Base-by-base conservation (phyloP, 1,140 invertebrate genomes). In the Sitophilus oryzae region DNA sequence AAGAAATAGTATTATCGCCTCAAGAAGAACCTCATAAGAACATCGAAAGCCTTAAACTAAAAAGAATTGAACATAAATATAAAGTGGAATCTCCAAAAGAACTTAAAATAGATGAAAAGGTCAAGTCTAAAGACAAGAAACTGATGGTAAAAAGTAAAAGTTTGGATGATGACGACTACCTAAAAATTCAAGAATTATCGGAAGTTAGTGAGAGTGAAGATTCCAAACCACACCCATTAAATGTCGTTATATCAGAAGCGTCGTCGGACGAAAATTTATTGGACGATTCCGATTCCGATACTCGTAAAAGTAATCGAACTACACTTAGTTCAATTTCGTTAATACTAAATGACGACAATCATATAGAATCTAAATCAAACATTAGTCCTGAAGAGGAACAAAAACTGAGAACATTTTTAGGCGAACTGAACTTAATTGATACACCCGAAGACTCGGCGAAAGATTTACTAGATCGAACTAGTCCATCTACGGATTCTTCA, bases 351-450 rank as follows among this genome's bases (percentile, higher is more conserved):
- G 58, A 62, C 19, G 43, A 58, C 8, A 55, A 67, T 34, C 38
- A 35, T 59, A 50, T 59, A 59, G 46, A 62, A 56, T 51, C 52
- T 42, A 18, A 51, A 8, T 56, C 56, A 2, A 16, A 58, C 34
- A 74, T 79, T 52, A 71, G 73, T 0, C 66, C 66, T 1, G 74
- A 79, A 37, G 72, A 74, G 2, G 76, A 79, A 47, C 66, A 67
- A 11, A 73, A 72, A 21, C 56, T 79, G 16, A 57, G 76, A 43
- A 73, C 72, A 56, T 84, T 83, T 63, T 74, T 84, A 34, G 73
- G 81, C 59, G 76, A 74, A 2, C 68, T 84, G 44, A 76, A 82
- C 62, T 68, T 84, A 46, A 71, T 74, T 6, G 67, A 66, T 14
- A 65, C 74, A 14, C 63, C 67, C 2, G 67, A 66, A 47, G 66